phyloP scores from a whole-genome alignment of 2,797 vertebrate genomes.

The Antennarius maculatus region DNA sequence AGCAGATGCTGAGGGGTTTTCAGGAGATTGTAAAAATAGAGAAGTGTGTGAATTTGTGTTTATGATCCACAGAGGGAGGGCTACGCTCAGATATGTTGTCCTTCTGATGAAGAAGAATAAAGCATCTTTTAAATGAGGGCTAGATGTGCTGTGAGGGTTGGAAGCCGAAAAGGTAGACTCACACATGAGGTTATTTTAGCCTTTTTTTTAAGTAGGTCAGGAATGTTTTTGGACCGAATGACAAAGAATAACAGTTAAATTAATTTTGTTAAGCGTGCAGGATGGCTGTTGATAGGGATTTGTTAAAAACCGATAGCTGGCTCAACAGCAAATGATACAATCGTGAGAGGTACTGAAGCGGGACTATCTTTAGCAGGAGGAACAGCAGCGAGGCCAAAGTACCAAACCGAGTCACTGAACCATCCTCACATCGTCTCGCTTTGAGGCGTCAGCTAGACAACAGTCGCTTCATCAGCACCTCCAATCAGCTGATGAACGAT shows the following conservation, averaged over 20 bases:
- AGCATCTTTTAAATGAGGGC: constrained; percentile 7
- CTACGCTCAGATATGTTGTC: constrained; percentile 6
- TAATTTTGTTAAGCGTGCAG: constrained; percentile 10
- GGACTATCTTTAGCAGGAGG: constrained; percentile 8
- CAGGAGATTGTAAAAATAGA: not conserved
- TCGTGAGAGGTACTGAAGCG: constrained; percentile 1
- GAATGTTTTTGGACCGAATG: constrained; percentile 51
- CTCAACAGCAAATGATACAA: constrained; percentile 22
- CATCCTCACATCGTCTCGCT: constrained; percentile 1
- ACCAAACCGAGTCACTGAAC: constrained; percentile 12
- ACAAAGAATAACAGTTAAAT: constrained; percentile 14
- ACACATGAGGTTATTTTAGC: not conserved
- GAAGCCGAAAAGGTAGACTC: constrained; percentile 13
- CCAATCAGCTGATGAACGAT: constrained; percentile 50
- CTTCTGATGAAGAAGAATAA: not conserved
- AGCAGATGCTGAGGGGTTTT: constrained; percentile 1
- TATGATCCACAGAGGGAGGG: constrained; percentile 39
- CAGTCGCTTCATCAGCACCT: constrained; percentile 37
- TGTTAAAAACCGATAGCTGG: constrained; percentile 9
- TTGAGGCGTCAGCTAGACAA: not conserved
- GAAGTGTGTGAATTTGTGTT: constrained; percentile 10
- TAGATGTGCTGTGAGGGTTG: constrained; percentile 16
- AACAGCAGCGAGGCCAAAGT: constrained; percentile 13
- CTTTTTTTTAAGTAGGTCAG: constrained; percentile 27
- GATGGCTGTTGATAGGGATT: constrained; percentile 8